Conservation (phyloP, 2,888 invertebrate genomes). For the Heteromyza rotundicornis region DNA sequence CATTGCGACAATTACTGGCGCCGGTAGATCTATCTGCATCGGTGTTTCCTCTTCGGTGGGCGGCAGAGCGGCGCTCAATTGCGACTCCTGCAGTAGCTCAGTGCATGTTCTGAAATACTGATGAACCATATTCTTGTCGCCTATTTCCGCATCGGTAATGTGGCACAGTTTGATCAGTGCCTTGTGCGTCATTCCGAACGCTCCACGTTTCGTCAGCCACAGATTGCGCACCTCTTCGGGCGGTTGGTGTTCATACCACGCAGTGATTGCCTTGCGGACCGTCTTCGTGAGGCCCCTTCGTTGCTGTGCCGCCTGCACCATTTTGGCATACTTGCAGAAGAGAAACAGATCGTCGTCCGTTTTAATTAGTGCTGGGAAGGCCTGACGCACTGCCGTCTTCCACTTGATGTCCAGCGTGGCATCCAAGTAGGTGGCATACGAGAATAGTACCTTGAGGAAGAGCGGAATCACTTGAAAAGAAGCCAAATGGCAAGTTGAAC, state of each 20-base stretch:
- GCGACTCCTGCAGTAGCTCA: constrained; percentile 31
- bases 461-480: neutral
- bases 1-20: constrained; percentile 34
- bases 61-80: neutral
- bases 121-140: constrained; percentile 26
- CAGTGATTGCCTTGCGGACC: constrained; percentile 47
- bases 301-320: constrained; percentile 38
- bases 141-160: constrained; percentile 36
- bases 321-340: constrained; percentile 46
- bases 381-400: constrained; percentile 41
- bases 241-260: constrained; percentile 50
- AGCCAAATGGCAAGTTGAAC: neutral
- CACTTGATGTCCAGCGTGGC: constrained; percentile 32
- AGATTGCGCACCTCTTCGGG: constrained; percentile 40
- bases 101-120: constrained; percentile 39
- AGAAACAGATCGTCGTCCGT: constrained; percentile 49
- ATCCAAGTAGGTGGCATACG: constrained; percentile 49
- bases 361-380: constrained; percentile 38
- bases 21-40: neutral
- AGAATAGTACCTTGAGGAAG: constrained; percentile 47
- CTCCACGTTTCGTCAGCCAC: constrained; percentile 44
- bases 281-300: constrained; percentile 49
- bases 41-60: neutral
- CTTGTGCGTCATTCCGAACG: constrained; percentile 43
- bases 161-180: constrained; percentile 48